Conservation (phyloP, 92 coral and sea anemone genomes). For the Zoanthus solanderi region DNA sequence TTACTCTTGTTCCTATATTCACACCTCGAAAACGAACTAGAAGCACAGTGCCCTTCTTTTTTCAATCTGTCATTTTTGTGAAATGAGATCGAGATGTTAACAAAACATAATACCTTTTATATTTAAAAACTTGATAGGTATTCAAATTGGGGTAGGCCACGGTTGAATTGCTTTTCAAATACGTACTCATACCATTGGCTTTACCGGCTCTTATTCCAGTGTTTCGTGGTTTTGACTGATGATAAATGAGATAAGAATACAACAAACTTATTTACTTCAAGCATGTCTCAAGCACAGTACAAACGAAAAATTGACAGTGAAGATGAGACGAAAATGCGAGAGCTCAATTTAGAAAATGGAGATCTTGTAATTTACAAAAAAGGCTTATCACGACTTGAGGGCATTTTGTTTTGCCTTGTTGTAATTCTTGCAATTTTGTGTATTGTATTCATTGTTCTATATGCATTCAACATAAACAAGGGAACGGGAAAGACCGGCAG, state of each 20-base stretch:
- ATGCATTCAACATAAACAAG: background rate
- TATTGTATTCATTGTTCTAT: slow-evolving; percentile 54
- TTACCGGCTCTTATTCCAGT: background rate
- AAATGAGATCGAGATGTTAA: background rate
- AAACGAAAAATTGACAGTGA: slow-evolving; percentile 51
- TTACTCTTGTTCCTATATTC: too few species aligned
- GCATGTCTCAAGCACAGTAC: slow-evolving; percentile 45
- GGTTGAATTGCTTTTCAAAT: background rate
- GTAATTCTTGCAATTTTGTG: slow-evolving; percentile 40
- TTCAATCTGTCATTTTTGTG: too few species aligned
- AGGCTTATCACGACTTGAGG: slow-evolving; percentile 56
- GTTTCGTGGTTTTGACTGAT: background rate
- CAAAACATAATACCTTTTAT: background rate
- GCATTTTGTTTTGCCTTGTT: slow-evolving; percentile 38
- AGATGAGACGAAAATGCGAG: background rate
- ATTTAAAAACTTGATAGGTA: background rate
- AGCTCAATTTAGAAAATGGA: slow-evolving; percentile 19
- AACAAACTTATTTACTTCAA: background rate
- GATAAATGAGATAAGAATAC: background rate
- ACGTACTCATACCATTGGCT: background rate
- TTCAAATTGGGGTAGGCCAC: background rate
- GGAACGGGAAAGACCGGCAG: background rate
- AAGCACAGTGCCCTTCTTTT: too few species aligned
- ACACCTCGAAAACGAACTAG: too few species aligned
- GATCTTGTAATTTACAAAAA: background rate